Percentiles rank a stretch among this genome's conserved stretches.
phyloP scores from a whole-genome alignment of 2,113 vertebrate species.

The Polypterus bichir region DNA sequence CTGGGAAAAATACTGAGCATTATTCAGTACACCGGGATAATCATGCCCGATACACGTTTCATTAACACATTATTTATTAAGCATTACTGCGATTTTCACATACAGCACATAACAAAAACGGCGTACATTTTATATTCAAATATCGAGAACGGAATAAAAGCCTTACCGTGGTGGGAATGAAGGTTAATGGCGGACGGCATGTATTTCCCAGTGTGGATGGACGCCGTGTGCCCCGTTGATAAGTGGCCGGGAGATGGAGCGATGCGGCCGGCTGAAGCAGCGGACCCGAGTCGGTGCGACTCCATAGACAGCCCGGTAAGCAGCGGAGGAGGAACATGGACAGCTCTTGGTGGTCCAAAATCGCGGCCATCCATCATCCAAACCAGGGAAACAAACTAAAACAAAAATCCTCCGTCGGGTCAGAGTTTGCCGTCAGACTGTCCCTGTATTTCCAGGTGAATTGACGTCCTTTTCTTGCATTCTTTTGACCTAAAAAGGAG shows the following conservation, averaged over 20 bases:
- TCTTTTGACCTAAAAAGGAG: conserved; percentile 46
- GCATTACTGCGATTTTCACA: too few relatives aligned
- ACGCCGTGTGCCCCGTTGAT: conserved; percentile 62
- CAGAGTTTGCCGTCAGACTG: conserved; percentile 44
- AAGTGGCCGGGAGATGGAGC: conserved; percentile 65
- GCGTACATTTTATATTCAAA: not conserved
- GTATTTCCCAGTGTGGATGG: conserved; percentile 77
- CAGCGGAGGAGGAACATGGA: conserved; percentile 76
- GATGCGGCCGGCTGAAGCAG: conserved; percentile 65
- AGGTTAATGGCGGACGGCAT: conserved; percentile 75
- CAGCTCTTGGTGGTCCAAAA: conserved; percentile 80
- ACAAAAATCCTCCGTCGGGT: conserved; percentile 35
- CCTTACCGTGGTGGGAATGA: conserved; percentile 81
- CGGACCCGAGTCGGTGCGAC: conserved; percentile 69
- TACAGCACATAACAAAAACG: not conserved
- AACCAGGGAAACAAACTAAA: conserved; percentile 40
- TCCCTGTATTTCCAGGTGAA: conserved; percentile 44
- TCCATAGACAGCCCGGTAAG: conserved; percentile 82
- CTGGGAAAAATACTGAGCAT: too few relatives aligned
- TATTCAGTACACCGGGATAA: too few relatives aligned
- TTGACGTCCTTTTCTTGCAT: conserved; percentile 51
- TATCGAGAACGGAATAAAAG: conserved; percentile 1
- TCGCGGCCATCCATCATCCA: conserved; percentile 96
- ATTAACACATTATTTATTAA: too few relatives aligned
- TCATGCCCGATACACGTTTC: too few relatives aligned